Conservation (phyloP, 1,140 invertebrate species). For the Frieseomelitta varia region DNA sequence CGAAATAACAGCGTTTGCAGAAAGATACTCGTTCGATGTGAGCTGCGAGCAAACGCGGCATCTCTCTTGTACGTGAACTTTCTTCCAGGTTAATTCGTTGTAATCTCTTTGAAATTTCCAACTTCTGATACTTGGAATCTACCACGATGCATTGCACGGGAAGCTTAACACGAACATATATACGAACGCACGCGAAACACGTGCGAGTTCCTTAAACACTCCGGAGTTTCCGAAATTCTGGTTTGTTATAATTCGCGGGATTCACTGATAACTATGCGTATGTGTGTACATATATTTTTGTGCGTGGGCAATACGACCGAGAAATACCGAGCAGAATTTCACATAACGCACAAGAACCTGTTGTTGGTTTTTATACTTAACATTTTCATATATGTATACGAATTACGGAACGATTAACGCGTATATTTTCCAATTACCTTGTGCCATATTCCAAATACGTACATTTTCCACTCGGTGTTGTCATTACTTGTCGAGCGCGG, state of each 20-base stretch:
- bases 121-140: constrained; percentile 59
- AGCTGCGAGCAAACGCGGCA: constrained; percentile 18
- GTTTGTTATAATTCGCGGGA: constrained; percentile 5
- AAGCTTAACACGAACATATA: constrained; percentile 34
- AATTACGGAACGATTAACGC: not conserved
- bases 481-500: too few species aligned
- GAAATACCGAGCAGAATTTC: not conserved
- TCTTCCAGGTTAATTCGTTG: constrained; percentile 55
- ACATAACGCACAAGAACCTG: not conserved
- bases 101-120: constrained; percentile 65
- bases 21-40: constrained; percentile 25
- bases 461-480: too few species aligned
- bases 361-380: too few species aligned
- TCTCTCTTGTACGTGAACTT: constrained; percentile 46
- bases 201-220: not conserved
- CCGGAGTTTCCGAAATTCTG: constrained; percentile 13
- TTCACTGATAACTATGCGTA: not conserved
- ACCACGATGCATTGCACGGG: constrained; percentile 18
- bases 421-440: not conserved
- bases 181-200: not conserved
- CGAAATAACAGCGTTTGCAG: constrained; percentile 27
- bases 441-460: too few species aligned
- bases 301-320: not conserved
- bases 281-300: not conserved
- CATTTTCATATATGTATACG: not conserved